Evolutionary conservation across 2,797 vertebrate genomes (phyloP).

Genomic region (Acanthopagrus latus): DNA sequence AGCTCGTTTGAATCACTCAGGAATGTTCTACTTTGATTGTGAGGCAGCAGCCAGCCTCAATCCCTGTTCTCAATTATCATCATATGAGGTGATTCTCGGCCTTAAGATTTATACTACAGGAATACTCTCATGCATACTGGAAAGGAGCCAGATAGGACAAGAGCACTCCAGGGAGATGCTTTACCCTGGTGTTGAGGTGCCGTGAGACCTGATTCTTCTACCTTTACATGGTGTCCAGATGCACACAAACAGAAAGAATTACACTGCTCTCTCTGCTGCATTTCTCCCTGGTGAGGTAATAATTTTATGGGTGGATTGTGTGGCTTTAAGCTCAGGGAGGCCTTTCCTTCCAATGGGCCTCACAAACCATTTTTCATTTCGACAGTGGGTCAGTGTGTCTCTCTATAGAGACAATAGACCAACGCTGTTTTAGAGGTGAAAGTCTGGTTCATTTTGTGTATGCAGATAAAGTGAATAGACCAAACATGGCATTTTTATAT

Average conservation of each 20-base stretch:
- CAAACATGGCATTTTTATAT: background rate
- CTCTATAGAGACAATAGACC: constrained; percentile 38
- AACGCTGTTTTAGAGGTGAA: constrained; percentile 11
- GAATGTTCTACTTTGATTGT: constrained; percentile 72
- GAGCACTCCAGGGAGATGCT: constrained; percentile 54
- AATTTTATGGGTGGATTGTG: constrained; percentile 73
- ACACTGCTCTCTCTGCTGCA: constrained; percentile 63
- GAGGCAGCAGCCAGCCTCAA: constrained; percentile 65
- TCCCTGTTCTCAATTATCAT: constrained; percentile 83
- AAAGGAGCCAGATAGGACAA: constrained; percentile 54
- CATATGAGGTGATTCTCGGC: constrained; percentile 62
- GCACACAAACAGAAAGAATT: constrained; percentile 61
- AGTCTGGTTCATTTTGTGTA: constrained; percentile 7
- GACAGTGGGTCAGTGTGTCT: constrained; percentile 66
- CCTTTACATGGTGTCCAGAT: constrained; percentile 50
- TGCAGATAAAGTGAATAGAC: background rate
- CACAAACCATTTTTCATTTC: constrained; percentile 65
- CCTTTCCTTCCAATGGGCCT: constrained; percentile 70
- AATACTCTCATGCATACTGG: constrained; percentile 54
- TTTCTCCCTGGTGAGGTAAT: constrained; percentile 83
- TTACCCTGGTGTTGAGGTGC: constrained; percentile 72
- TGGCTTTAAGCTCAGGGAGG: constrained; percentile 67
- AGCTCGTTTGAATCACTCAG: constrained; percentile 75
- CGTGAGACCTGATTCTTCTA: constrained; percentile 63
- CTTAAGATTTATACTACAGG: constrained; percentile 68